Evolutionary conservation across 2,888 invertebrate species (phyloP).

Genomic region (Cerastoderma edule): DNA sequence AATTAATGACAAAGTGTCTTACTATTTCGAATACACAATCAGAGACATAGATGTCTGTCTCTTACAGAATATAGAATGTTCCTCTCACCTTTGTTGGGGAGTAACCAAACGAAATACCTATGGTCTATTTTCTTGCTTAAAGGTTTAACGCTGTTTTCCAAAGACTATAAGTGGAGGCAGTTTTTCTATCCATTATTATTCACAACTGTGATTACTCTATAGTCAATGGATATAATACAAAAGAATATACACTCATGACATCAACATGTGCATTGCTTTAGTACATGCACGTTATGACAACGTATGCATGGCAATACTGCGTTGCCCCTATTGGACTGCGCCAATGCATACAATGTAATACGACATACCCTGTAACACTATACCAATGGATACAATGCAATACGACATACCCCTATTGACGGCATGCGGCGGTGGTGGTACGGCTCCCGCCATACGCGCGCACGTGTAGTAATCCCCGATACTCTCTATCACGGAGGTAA

Average conservation of each 20-base stretch:
- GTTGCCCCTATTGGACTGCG: neutral
- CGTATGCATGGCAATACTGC: neutral
- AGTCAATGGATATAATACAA: too few species aligned
- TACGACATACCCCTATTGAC: conserved; percentile 90
- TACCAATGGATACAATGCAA: neutral
- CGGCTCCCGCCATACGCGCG: conserved; percentile 88
- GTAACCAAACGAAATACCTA: too few species aligned
- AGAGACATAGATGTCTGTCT: too few species aligned
- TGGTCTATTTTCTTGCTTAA: too few species aligned
- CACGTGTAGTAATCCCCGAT: conserved; percentile 95
- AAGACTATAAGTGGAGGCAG: too few species aligned
- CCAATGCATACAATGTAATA: neutral
- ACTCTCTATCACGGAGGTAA: conserved; percentile 77
- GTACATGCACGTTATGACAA: neutral
- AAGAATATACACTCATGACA: neutral
- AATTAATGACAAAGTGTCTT: too few species aligned
- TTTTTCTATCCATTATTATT: too few species aligned
- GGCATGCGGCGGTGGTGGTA: conserved; percentile 92
- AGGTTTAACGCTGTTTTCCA: too few species aligned
- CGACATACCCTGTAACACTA: conserved; percentile 70
- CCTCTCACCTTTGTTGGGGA: too few species aligned
- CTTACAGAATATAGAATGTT: too few species aligned
- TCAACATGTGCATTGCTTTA: neutral
- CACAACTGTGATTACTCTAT: too few species aligned
- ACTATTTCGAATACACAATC: too few species aligned